Percentiles rank a stretch among this genome's conserved stretches.
These are phyloP conservation scores for Aphelenchoides fujianensis DNA, from an alignment of 1,140 invertebrate species.

Conservation along the genomic window DNA sequence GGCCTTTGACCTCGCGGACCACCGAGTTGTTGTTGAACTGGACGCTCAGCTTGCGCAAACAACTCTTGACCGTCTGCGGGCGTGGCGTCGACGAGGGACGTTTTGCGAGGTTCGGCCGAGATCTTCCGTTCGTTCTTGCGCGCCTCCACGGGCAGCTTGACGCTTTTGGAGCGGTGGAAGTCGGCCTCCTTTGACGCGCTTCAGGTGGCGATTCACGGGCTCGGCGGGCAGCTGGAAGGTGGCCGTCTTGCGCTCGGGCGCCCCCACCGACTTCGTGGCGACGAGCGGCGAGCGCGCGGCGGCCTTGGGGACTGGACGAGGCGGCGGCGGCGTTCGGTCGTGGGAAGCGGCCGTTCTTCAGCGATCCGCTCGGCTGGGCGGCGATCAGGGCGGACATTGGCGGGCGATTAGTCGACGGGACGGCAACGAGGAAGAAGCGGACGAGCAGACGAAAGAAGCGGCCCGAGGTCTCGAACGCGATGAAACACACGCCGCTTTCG, in stretches of 20 bases:
- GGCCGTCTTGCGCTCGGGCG: neutral
- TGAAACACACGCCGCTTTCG: too few relatives aligned
- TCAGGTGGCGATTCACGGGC: neutral
- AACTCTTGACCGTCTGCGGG: conserved; percentile 10
- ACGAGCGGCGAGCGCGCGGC: neutral
- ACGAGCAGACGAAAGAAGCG: too few relatives aligned
- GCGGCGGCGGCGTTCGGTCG: neutral
- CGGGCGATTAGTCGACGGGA: too few relatives aligned
- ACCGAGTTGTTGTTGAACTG: conserved; percentile 16
- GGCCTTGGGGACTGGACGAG: neutral
- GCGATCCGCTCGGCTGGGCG: neutral
- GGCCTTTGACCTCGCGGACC: conserved; percentile 24
- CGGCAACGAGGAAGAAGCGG: too few relatives aligned
- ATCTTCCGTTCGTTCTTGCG: neutral
- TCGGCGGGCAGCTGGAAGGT: neutral
- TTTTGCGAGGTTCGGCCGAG: conserved; percentile 24
- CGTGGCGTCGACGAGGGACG: conserved; percentile 24
- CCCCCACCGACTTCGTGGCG: neutral
- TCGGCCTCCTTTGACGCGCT: neutral
- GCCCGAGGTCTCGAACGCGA: too few relatives aligned
- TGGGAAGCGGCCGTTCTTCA: neutral
- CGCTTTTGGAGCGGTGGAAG: conserved; percentile 24
- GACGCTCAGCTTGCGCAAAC: conserved; percentile 22
- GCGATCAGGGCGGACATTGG: too few relatives aligned
- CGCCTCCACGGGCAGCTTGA: conserved; percentile 3